Base-by-base conservation (phyloP, 2,797 vertebrate species). In the Oreochromis mossambicus region DNA sequence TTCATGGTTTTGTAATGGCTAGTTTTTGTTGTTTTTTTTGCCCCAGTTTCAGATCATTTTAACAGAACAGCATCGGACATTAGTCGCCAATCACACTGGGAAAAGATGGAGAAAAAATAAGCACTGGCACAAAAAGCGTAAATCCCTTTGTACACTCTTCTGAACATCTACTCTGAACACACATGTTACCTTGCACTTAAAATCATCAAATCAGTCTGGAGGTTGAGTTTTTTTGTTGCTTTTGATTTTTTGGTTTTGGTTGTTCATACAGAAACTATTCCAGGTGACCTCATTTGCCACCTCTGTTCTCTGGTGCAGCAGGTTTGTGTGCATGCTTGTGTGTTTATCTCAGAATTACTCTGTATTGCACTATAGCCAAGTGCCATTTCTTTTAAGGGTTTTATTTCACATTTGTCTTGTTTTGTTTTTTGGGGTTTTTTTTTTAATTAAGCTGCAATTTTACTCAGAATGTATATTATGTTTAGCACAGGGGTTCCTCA, bases 281-380 rank as follows among this genome's bases (percentile, higher is more conserved):
- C 78, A 55, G 61, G 41, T 86, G 82, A 91, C 92, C 90, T 93
- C 86, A 75, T 90, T 87, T 91, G 87, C 79, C 88, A 83, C 83
- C 76, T 88, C 75, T 70, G 36, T 79, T 89, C 83, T 84, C 70
- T 55, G 70, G 26, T 88, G 58, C 24, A 51, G 68, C n/a, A n/a
- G n/a, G 32, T 51, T 34, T 52, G 51, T 7, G 38, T 70, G 19
- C 21, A n/a, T n/a, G 5, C 3, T 34, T 63, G 34, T 63, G 29
- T 70, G 7, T 63, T n/a, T 70, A 4, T 34, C 14, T 73, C 19
- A 10, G 21, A 66, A 34, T 80, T 36, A 46, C 79, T 50, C 51
- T n/a, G 24, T 54, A 24, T 54, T 54, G 52, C 52, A 17, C 26
- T 24, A 55, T 21, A 41, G 7, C 34, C 34, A 41, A 21, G 36